phyloP scores from a whole-genome alignment of 2,797 vertebrate species.

The Neosalanx taihuensis region DNA sequence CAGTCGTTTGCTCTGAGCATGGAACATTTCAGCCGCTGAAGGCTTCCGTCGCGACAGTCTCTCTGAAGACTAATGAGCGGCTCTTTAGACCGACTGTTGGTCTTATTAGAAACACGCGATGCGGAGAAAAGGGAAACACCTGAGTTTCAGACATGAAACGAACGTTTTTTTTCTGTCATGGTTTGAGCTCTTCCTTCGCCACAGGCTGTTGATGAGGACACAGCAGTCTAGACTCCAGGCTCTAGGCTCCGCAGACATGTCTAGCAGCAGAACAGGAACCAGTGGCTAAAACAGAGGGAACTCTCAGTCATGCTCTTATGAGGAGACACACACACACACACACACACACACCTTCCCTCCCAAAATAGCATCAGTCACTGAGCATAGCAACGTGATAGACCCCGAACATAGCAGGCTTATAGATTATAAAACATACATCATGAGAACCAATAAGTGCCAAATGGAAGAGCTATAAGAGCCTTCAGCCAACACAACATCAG shows the following conservation, averaged over 20 bases:
- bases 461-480: no score
- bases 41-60: conserved; percentile 31
- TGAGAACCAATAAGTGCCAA: no score
- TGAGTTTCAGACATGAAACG: conserved; percentile 24
- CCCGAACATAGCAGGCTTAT: no score
- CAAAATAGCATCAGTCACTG: no score
- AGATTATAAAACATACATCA: no score
- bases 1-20: conserved; percentile 35
- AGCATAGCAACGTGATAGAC: no score
- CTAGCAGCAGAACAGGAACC: background rate
- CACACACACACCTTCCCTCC: no score
- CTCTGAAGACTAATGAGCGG: conserved; percentile 33
- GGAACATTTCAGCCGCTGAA: conserved; percentile 31
- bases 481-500: no score
- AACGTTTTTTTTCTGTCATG: background rate
- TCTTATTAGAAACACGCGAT: conserved; percentile 28
- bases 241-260: background rate
- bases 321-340: no score
- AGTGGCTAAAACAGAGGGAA: no score
- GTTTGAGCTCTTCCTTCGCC: conserved; percentile 34
- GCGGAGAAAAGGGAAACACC: conserved; percentile 11
- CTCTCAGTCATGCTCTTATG: no score
- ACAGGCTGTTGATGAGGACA: conserved; percentile 43
- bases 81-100: conserved; percentile 20
- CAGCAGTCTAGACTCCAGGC: conserved; percentile 2